These are phyloP conservation scores for Bradypus variegatus DNA, from an alignment of 2,797 vertebrate species.

Conservation along the genomic window DNA sequence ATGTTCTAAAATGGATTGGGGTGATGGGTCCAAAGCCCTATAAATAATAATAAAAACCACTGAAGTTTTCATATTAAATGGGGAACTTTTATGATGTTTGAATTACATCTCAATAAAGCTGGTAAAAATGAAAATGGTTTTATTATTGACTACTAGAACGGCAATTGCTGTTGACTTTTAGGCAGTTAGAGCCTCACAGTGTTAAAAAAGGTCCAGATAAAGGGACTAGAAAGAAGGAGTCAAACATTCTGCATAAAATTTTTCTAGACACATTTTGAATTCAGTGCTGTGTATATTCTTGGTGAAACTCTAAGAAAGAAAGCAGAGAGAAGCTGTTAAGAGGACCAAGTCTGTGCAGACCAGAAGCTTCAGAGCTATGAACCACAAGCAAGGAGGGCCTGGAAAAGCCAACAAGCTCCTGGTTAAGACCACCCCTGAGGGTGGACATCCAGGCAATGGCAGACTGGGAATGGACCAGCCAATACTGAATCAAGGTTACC, in stretches of 20 bases:
- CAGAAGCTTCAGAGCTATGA: neutral
- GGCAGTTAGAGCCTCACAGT: no score
- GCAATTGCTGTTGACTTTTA: neutral
- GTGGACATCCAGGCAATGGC: no score
- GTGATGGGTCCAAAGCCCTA: neutral
- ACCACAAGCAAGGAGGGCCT: neutral
- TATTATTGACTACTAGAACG: neutral
- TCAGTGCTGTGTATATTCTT: neutral
- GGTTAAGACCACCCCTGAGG: no score
- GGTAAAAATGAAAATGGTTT: neutral
- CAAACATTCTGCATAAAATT: rapidly evolving
- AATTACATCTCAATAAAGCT: neutral
- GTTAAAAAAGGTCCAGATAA: neutral
- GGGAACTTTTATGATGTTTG: neutral
- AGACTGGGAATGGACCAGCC: neutral
- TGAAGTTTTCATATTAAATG: no score
- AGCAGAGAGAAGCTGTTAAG: neutral
- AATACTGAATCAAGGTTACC: no score
- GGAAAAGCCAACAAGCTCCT: no score
- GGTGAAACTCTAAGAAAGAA: no score
- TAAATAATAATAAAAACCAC: neutral
- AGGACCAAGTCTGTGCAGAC: neutral
- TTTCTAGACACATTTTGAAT: neutral
- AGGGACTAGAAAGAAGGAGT: no score
- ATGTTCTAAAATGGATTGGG: neutral